A percentile compares a stretch with the other conserved stretches of the same genome.
Evolutionary conservation across 2,888 invertebrate genomes (phyloP).

Genomic region (Leucania comma): DNA sequence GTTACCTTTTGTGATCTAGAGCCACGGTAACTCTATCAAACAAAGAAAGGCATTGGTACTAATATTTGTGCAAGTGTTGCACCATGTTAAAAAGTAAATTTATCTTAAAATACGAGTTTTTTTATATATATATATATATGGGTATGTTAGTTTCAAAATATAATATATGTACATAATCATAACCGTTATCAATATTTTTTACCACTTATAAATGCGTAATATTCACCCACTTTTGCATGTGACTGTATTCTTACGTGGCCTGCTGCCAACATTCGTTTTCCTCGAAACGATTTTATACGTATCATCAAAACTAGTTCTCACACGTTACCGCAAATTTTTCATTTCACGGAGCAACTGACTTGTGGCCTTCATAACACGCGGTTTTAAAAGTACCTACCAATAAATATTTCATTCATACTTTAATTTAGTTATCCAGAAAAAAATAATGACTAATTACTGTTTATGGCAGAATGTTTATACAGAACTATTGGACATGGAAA

Average conservation of each 20-base stretch:
- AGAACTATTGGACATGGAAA: too few species aligned
- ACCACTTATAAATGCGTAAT: not conserved
- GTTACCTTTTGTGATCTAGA: too few species aligned
- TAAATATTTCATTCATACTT: not conserved
- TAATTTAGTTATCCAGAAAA: not conserved
- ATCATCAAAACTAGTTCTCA: conserved; percentile 22
- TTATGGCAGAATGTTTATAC: not conserved
- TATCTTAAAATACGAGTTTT: too few species aligned
- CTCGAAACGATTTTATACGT: not conserved
- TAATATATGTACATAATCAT: too few species aligned
- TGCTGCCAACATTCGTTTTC: conserved; percentile 23
- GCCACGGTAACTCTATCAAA: too few species aligned
- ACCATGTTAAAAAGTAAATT: too few species aligned
- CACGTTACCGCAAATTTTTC: conserved; percentile 20
- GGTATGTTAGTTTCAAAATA: too few species aligned
- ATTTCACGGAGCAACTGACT: conserved; percentile 9
- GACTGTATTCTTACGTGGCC: conserved; percentile 9
- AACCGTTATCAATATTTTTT: too few species aligned
- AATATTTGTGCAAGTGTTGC: too few species aligned
- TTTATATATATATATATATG: too few species aligned
- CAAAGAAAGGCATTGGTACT: too few species aligned
- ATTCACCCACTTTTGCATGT: not conserved
- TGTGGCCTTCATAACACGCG: not conserved
- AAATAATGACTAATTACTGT: not conserved
- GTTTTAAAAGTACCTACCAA: not conserved